Base-by-base conservation (phyloP, 2,113 vertebrate genomes). In the Podilymbus podiceps region DNA sequence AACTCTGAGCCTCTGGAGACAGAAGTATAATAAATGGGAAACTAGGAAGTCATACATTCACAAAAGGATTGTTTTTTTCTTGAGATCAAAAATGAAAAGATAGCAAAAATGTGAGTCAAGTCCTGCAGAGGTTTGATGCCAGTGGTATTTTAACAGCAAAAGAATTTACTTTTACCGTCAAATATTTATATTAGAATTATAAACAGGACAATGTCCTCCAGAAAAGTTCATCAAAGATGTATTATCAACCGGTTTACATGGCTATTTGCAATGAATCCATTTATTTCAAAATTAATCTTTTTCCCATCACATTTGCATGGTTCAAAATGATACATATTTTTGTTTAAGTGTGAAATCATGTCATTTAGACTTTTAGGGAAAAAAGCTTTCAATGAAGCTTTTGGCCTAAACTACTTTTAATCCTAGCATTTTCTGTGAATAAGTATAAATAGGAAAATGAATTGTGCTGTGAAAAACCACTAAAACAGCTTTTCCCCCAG, bases 381-480 rank as follows among this genome's bases (percentile, higher is more conserved):
- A 71, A 87, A 79, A 69, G 25, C 67, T 71, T 78, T 52, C 72
- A 72, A 62, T 9, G 7, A 85, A 56, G 25, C 73, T 91, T 85
- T 82, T 33, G 84, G 42, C 55, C 53, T 38, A 14, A 68, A 17
- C 46, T 74, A 35, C 63, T 84, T 90, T 92, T 84, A 90, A 81
- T 86, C 27, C 11, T 50, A 25, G 21, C 21, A 19, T 84, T 95
- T 95, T 63, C 63, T 35, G 18, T 59, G 77, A 83, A 77, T 85
- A 93, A 90, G 46, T 88, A 52, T 49, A 85, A 90, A 77, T 27
- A 77, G n/a, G 60, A 90, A 94, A 97, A 88, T 67, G 12, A 92
- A 93, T 85, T 87, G 81, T 85, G 44, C 93, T 72, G 31, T 74
- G 82, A 71, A 91, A 91, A 90, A 21, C 2, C 80, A 75, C 44